Conservation (phyloP, 2,113 vertebrate genomes). For the Eublepharis macularius region DNA sequence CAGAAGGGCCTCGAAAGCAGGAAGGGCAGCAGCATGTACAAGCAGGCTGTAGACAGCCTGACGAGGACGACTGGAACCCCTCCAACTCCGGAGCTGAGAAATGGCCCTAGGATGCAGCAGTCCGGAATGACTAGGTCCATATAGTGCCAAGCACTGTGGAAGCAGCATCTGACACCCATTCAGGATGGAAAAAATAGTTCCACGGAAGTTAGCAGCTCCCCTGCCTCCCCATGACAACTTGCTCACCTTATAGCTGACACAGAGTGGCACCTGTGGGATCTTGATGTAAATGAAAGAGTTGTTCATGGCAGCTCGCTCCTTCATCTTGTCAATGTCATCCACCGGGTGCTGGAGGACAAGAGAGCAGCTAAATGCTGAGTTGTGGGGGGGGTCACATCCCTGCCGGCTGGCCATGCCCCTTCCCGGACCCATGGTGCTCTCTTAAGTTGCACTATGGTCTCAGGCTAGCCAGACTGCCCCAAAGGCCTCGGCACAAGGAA, state of each 20-base stretch:
- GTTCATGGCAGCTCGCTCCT: conserved; percentile 98
- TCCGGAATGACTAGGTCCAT: too few species aligned
- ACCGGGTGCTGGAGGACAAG: conserved; percentile 85
- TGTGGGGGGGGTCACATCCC: neutral
- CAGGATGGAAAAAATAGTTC: too few species aligned
- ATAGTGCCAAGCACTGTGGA: too few species aligned
- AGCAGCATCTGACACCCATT: too few species aligned
- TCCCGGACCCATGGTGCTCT: neutral
- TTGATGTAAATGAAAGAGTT: conserved; percentile 99
- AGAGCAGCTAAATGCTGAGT: neutral
- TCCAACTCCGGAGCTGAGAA: too few species aligned
- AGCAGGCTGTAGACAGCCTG: neutral
- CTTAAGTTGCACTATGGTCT: neutral
- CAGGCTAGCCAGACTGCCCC: too few species aligned
- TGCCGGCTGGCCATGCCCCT: neutral
- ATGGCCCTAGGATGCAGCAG: too few species aligned
- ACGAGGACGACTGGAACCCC: too few species aligned
- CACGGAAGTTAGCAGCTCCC: neutral
- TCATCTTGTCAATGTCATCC: conserved; percentile 99
- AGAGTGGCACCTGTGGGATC: conserved; percentile 97
- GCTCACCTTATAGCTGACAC: conserved; percentile 97
- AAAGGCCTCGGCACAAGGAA: too few species aligned
- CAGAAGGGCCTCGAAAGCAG: neutral
- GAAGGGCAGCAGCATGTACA: conserved; percentile 2
- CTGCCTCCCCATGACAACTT: neutral